These are phyloP conservation scores for Oppia nitens DNA, from an alignment of 1,140 invertebrate species.

Conservation along the genomic window DNA sequence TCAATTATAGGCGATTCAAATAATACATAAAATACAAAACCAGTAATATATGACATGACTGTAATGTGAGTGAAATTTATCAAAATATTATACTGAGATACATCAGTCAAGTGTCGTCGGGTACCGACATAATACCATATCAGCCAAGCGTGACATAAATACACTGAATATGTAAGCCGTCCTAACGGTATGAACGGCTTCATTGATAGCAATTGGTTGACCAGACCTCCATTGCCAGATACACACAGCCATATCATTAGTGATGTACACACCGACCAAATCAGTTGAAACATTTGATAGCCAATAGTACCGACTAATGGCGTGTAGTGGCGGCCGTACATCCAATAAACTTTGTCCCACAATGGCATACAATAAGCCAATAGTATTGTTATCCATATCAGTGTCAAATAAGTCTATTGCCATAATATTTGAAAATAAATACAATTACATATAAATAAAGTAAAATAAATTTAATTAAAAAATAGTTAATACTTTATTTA, in stretches of 20 bases:
- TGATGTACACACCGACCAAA: conserved; percentile 22
- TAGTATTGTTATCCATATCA: not conserved
- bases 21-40: conserved; percentile 4
- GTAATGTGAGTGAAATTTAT: not conserved
- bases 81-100: not conserved
- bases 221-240: conserved; percentile 8
- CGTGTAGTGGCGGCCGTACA: not conserved
- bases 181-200: conserved; percentile 18
- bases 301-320: too few relatives aligned
- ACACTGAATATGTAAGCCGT: conserved; percentile 19
- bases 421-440: too few relatives aligned
- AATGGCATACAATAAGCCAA: not conserved
- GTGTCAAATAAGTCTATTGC: too few relatives aligned
- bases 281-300: conserved; percentile 11
- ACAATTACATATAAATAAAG: too few relatives aligned
- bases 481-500: too few relatives aligned
- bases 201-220: conserved; percentile 18
- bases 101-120: not conserved
- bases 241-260: conserved; percentile 20
- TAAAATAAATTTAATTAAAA: too few relatives aligned
- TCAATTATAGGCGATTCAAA: not conserved
- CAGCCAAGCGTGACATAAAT: conserved; percentile 17
- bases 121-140: conserved; percentile 3
- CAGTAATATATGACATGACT: not conserved
- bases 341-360: not conserved